These are phyloP conservation scores for Tuberolachnus salignus DNA, from an alignment of 2,888 invertebrate genomes.

Conservation along the genomic window DNA sequence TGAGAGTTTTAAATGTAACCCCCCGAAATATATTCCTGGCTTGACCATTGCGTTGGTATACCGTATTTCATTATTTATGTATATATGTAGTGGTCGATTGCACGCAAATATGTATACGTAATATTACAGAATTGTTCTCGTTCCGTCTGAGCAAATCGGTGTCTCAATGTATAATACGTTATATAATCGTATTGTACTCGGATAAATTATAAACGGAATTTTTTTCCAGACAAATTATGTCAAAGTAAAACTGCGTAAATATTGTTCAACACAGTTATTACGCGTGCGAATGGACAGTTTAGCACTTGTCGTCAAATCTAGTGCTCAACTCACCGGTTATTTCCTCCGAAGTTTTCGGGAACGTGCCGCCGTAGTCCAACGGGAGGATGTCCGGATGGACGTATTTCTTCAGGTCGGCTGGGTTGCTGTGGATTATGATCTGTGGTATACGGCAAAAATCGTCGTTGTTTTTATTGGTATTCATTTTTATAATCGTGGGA, in stretches of 20 bases:
- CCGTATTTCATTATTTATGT: too few relatives aligned
- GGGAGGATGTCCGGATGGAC: constrained; percentile 47
- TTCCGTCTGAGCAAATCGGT: too few relatives aligned
- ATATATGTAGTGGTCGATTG: too few relatives aligned
- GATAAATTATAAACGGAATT: background rate
- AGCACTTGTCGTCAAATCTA: background rate
- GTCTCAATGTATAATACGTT: background rate
- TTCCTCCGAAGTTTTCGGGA: constrained; percentile 53
- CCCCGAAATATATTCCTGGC: too few relatives aligned
- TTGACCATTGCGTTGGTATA: too few relatives aligned
- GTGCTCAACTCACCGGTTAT: constrained; percentile 52
- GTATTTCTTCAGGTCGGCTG: constrained; percentile 19
- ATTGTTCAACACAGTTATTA: too few relatives aligned
- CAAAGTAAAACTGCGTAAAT: too few relatives aligned
- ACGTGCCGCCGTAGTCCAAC: constrained; percentile 58
- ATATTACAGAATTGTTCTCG: too few relatives aligned
- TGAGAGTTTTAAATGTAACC: too few relatives aligned
- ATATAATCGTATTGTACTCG: background rate
- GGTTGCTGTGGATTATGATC: constrained; percentile 32
- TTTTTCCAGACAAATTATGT: too few relatives aligned
- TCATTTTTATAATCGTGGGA: background rate
- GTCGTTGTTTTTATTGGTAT: background rate
- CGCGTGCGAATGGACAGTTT: too few relatives aligned
- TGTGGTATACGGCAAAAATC: background rate
- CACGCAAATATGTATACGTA: too few relatives aligned